Evolutionary conservation across 2,113 vertebrate species (phyloP), one percentile per base, ranked within the genome.

Genomic region (Nanorana parkeri): DNA sequence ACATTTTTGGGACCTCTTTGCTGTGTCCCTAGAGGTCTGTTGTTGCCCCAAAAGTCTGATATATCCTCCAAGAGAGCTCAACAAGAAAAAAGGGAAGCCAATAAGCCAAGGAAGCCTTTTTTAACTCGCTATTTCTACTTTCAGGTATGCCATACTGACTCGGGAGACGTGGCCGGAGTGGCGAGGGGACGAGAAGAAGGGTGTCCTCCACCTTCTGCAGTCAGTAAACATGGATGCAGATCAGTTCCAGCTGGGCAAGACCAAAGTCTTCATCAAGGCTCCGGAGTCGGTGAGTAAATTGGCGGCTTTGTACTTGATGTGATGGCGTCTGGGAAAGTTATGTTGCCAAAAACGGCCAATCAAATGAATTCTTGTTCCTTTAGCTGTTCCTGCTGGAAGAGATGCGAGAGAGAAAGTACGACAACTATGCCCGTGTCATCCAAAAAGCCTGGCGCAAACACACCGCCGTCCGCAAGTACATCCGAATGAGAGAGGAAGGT

Each of bases 371-470:
- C 21, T 41, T 23, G 64, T 85, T 26, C 5, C 17, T 36, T 20
- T 77, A 92, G 92, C 86, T 94, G 41, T 95, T 95, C 84, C 81
- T 93, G 55, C 66, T 92, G 83, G 92, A 94, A 85, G 93, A 95
- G 85, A 94, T 93, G 92, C 86, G 92, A 66, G 92, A 89, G 52
- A 86, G 92, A 84, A 93, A 91, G 81, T 94, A 90, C 24, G 94
- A 96, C 0, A 90, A 91, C 7, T 95, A 90, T 5, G 95, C 95
- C 4, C 92, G 95, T 3, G 89, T 94, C 83, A 96, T 96, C 68
- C 95, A 96, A 89, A 93, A 95, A 74, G 95, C 94, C 2, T 96
- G 95, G 95, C 92, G 94, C 13, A 95, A 94, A 80, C 94, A 95
- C 84, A 87, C 94, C 0, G 95, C 95, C 0, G 93, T 95, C 21